Conservation (phyloP, 23 tunicate genomes). For the Clavelina lepadiformis region DNA sequence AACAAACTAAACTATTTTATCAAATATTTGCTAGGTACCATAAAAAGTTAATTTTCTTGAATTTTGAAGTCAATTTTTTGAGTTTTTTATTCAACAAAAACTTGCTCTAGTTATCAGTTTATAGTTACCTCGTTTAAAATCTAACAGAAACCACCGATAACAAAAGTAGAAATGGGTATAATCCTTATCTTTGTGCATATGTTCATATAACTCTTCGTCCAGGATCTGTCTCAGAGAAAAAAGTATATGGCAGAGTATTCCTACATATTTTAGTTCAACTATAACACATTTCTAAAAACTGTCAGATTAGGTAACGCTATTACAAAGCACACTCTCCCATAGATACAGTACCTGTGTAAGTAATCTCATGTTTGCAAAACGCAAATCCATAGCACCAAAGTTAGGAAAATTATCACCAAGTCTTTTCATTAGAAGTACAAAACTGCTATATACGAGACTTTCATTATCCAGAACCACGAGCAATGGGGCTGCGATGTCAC, state of each 20-base stretch:
- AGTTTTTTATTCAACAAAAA: too few relatives aligned
- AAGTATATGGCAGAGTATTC: too few relatives aligned
- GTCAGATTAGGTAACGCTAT: background rate
- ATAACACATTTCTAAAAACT: background rate
- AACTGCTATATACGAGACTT: conserved; percentile 63
- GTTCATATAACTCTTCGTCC: conserved; percentile 76
- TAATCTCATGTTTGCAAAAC: conserved; percentile 68
- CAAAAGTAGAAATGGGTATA: conserved; percentile 88
- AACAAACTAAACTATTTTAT: too few relatives aligned
- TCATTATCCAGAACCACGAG: conserved; percentile 74
- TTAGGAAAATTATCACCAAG: conserved; percentile 75
- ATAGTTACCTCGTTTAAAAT: conserved; percentile 87
- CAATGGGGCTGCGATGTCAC: conserved; percentile 94
- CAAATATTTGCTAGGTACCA: too few relatives aligned
- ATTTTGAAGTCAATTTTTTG: too few relatives aligned
- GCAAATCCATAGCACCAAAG: conserved; percentile 80
- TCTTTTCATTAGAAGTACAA: conserved; percentile 54
- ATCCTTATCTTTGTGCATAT: conserved; percentile 62
- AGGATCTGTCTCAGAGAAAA: conserved; percentile 36
- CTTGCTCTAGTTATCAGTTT: too few relatives aligned
- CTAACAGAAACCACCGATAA: conserved; percentile 92
- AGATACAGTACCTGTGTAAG: conserved; percentile 42
- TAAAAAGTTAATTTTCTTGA: too few relatives aligned
- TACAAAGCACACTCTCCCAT: too few relatives aligned
- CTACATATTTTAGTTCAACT: too few relatives aligned